phyloP scores from a whole-genome alignment of 37 sponge, comb jelly and placozoan genomes.

The Oopsacas minuta region DNA sequence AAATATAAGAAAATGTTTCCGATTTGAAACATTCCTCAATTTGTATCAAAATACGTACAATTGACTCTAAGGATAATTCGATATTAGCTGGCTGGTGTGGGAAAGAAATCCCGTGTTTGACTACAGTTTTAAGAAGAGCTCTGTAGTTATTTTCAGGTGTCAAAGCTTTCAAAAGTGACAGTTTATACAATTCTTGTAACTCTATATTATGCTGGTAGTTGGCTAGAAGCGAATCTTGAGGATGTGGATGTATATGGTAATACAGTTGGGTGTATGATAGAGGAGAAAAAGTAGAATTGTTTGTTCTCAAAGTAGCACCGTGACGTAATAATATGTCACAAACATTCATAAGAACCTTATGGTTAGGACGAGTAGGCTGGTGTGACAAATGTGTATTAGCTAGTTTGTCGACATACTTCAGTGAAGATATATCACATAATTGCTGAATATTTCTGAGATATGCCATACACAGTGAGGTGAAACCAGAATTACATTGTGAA shows the following conservation, averaged over 20 bases:
- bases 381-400: background rate
- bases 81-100: background rate
- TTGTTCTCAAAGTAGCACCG: background rate
- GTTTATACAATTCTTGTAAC: background rate
- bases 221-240: background rate
- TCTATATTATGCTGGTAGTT: background rate
- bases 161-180: background rate
- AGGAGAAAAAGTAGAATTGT: background rate
- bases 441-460: background rate
- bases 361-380: background rate
- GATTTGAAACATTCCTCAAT: background rate
- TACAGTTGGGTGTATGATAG: background rate
- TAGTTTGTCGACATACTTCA: background rate
- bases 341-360: background rate
- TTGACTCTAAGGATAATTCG: background rate
- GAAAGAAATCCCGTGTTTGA: background rate
- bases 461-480: background rate
- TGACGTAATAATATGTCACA: background rate
- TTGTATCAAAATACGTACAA: background rate
- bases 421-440: background rate
- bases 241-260: background rate
- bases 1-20: background rate
- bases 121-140: background rate
- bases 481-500: background rate
- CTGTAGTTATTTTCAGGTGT: conserved; percentile 11